These are phyloP conservation scores for Cynodonichthys magdalenae DNA, from an alignment of 2,797 vertebrate species.

Conservation along the genomic window DNA sequence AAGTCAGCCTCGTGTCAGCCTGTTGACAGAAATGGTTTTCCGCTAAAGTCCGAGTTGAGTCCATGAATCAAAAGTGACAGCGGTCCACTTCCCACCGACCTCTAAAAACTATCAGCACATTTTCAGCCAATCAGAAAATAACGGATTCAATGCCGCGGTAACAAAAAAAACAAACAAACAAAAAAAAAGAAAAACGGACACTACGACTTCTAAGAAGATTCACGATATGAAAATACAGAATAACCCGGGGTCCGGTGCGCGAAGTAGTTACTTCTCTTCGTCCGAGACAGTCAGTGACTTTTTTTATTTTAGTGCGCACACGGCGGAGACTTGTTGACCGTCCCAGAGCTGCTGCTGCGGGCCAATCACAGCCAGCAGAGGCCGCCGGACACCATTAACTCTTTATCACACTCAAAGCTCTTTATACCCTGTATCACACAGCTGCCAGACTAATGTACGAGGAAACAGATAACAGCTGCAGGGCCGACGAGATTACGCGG, in stretches of 20 bases:
- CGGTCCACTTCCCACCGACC: constrained; percentile 47
- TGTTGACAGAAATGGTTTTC: constrained; percentile 40
- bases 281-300: constrained; percentile 42
- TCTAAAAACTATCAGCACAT: constrained; percentile 25
- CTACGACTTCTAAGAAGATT: neutral
- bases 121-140: constrained; percentile 4
- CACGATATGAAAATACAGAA: neutral
- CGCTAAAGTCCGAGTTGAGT: constrained; percentile 60
- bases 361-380: constrained; percentile 70
- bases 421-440: constrained; percentile 15
- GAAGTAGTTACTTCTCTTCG: constrained; percentile 28
- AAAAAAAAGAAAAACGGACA: constrained; percentile 10
- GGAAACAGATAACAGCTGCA: constrained; percentile 3
- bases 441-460: constrained; percentile 1
- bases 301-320: constrained; percentile 29
- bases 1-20: constrained; percentile 49
- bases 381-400: constrained; percentile 49
- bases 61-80: constrained; percentile 72
- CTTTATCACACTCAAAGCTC: constrained; percentile 37
- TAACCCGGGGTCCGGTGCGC: neutral
- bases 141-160: neutral
- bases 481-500: neutral
- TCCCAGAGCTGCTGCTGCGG: constrained; percentile 56
- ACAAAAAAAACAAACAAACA: too few relatives aligned
- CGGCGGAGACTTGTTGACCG: constrained; percentile 52